Conservation (phyloP, 2,113 vertebrate species). For the Todiramphus saurophagus region DNA sequence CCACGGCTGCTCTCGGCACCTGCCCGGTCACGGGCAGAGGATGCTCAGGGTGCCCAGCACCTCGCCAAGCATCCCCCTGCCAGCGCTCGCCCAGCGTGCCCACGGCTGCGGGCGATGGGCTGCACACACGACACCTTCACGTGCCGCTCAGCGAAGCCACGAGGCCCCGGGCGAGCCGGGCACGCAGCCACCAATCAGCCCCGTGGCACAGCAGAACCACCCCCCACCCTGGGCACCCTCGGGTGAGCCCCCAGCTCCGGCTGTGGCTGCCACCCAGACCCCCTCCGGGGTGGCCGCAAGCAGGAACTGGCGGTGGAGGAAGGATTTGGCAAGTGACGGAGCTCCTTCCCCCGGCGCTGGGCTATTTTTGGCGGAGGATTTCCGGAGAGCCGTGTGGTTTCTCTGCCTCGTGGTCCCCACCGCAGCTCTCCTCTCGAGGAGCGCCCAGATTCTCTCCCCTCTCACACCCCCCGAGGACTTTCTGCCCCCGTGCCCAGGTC, state of each 20-base stretch:
- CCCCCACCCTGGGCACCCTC: not conserved
- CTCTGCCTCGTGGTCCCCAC: not conserved
- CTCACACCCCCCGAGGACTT: not conserved
- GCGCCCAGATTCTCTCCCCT: too few relatives aligned
- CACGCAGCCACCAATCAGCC: too few relatives aligned
- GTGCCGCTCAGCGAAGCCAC: too few relatives aligned
- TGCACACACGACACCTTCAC: too few relatives aligned
- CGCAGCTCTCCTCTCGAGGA: not conserved
- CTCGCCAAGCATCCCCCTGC: too few relatives aligned
- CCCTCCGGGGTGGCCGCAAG: fast-evolving
- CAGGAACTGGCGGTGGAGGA: not conserved
- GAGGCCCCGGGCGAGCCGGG: too few relatives aligned
- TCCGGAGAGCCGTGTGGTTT: constrained; percentile 6
- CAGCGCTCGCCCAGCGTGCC: too few relatives aligned
- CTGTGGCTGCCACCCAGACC: not conserved
- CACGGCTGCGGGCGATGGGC: too few relatives aligned
- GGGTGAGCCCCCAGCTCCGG: not conserved
- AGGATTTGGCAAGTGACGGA: not conserved
- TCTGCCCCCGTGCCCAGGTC: not conserved
- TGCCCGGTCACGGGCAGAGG: too few relatives aligned
- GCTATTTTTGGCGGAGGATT: constrained; percentile 38
- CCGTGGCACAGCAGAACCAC: too few relatives aligned
- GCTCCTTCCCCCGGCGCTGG: not conserved
- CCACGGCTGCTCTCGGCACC: too few relatives aligned
- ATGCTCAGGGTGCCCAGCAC: too few relatives aligned